Evolutionary conservation across 2,113 vertebrate species (phyloP).

Genomic region (Leucosticte australis): DNA sequence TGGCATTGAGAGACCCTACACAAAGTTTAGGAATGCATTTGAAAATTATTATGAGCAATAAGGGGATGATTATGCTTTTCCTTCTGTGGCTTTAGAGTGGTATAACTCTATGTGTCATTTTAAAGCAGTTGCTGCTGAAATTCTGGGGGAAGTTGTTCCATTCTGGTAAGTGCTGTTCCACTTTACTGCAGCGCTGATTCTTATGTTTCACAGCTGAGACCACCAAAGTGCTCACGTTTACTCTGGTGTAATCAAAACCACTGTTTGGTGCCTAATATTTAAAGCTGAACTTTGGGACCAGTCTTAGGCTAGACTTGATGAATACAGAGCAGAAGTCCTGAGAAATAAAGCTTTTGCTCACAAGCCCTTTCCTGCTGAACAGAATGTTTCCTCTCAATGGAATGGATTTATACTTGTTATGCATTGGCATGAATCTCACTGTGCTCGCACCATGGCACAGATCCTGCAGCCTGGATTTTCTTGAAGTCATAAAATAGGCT

Average conservation of each 20-base stretch:
- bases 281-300: background rate
- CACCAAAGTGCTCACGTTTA: background rate
- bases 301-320: background rate
- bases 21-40: slow-evolving; percentile 55
- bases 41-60: slow-evolving; percentile 21
- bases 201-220: background rate
- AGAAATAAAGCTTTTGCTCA: background rate
- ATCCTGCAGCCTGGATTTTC: background rate
- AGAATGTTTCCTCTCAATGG: background rate
- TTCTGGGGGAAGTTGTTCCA: background rate
- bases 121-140: background rate
- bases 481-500: background rate
- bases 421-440: background rate
- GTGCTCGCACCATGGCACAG: background rate
- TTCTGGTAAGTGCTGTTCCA: background rate
- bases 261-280: background rate
- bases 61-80: slow-evolving; percentile 24
- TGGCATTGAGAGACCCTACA: slow-evolving; percentile 59
- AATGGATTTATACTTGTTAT: background rate
- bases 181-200: background rate
- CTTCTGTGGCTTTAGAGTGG: slow-evolving; percentile 18
- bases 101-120: slow-evolving; percentile 3
- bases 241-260: background rate
- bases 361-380: background rate
- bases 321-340: background rate